phyloP scores from a whole-genome alignment of 2,797 vertebrate species.

The Salmo trutta region DNA sequence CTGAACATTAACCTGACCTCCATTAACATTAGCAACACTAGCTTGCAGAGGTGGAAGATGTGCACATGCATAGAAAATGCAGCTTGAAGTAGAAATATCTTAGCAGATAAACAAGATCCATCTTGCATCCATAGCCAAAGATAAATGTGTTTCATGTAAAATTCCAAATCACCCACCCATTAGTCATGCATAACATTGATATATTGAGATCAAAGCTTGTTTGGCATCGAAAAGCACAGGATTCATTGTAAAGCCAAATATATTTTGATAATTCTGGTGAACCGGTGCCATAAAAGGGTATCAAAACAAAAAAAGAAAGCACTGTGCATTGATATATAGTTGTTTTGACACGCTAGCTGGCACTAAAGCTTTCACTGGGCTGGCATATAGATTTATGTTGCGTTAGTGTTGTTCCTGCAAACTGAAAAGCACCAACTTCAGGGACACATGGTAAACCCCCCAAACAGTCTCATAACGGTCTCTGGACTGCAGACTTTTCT shows the following conservation, averaged over 20 bases:
- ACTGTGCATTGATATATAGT: background rate
- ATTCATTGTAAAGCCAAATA: background rate
- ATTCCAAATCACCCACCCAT: background rate
- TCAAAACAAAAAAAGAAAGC: background rate
- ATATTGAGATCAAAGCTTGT: background rate
- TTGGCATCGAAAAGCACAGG: background rate
- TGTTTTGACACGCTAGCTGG: background rate
- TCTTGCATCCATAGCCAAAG: too few species aligned
- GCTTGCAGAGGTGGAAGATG: background rate
- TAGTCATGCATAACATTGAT: background rate
- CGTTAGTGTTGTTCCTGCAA: background rate
- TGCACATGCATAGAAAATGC: background rate
- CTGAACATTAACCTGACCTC: background rate
- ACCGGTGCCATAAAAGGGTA: too few species aligned
- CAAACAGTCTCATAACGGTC: background rate
- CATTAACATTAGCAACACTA: background rate
- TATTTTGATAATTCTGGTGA: too few species aligned
- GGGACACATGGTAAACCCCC: background rate
- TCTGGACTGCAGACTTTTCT: background rate
- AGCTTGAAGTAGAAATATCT: background rate
- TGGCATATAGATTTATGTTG: background rate
- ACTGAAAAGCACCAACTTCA: background rate
- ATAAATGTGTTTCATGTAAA: background rate
- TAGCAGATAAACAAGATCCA: background rate
- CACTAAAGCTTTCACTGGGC: background rate